Conservation (phyloP, 2,113 vertebrate genomes). For the Cololabis saira region DNA sequence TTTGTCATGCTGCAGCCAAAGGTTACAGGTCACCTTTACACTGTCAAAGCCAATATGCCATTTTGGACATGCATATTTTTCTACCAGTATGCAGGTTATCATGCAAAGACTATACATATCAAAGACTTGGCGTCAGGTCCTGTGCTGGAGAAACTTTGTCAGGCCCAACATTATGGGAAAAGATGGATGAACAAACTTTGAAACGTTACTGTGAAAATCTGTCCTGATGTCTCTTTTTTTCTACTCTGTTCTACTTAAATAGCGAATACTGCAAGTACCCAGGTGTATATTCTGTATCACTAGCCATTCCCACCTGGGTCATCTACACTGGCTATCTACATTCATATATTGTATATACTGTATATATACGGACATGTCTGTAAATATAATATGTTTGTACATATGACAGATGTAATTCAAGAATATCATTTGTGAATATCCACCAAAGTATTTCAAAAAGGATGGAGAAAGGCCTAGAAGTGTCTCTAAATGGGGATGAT, state of each 20-base stretch:
- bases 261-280: conserved; percentile 30
- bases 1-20: conserved; percentile 52
- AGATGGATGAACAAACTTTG: conserved; percentile 42
- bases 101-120: conserved; percentile 58
- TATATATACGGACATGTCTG: conserved; percentile 48
- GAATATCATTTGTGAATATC: conserved; percentile 23
- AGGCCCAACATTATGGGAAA: conserved; percentile 6
- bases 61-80: conserved; percentile 49
- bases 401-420: conserved; percentile 27
- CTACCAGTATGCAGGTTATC: conserved; percentile 57
- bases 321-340: conserved; percentile 34
- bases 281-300: conserved; percentile 21
- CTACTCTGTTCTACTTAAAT: conserved; percentile 47
- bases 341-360: conserved; percentile 37
- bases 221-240: conserved; percentile 62
- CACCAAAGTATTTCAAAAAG: conserved; percentile 15
- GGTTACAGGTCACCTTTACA: conserved; percentile 46
- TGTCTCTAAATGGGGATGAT: conserved; percentile 43
- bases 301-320: conserved; percentile 30
- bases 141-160: conserved; percentile 20
- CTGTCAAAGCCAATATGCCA: conserved; percentile 42
- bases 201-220: conserved; percentile 63
- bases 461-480: conserved; percentile 8
- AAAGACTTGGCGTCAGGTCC: conserved; percentile 36
- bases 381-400: conserved; percentile 48